These are phyloP conservation scores for Colossoma macropomum DNA, from an alignment of 2,113 vertebrate genomes.

Conservation along the genomic window DNA sequence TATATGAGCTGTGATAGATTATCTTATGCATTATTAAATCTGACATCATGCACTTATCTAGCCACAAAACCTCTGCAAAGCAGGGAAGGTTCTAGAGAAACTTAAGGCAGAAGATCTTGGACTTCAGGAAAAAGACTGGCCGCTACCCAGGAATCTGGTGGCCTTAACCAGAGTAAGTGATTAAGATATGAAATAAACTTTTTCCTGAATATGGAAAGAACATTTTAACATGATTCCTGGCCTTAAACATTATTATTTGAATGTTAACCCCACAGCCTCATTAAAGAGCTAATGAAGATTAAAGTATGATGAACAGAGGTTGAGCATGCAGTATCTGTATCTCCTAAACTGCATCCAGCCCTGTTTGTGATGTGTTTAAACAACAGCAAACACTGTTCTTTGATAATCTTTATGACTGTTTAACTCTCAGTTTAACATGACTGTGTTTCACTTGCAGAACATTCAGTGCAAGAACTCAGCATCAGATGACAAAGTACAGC, in stretches of 20 bases:
- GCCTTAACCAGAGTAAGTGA: conserved; percentile 23
- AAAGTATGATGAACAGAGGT: no score
- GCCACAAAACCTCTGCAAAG: not conserved
- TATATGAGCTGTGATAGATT: no score
- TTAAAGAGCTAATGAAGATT: no score
- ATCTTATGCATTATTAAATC: no score
- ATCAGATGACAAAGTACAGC: not conserved
- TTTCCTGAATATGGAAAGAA: not conserved
- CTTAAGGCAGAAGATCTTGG: not conserved
- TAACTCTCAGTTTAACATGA: not conserved
- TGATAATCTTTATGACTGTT: not conserved
- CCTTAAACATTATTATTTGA: no score
- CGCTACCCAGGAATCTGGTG: not conserved
- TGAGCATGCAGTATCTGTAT: no score
- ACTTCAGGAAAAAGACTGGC: not conserved
- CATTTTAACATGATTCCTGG: no score
- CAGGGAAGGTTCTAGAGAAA: not conserved
- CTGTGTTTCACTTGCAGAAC: conserved; percentile 7
- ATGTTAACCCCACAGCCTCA: no score
- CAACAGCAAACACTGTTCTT: no score
- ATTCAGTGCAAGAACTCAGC: accelerated
- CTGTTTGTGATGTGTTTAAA: no score
- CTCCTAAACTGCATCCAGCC: no score
- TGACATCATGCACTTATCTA: not conserved
- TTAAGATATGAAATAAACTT: not conserved